Conservation (phyloP, 2,797 vertebrate species). For the Lophius americanus region DNA sequence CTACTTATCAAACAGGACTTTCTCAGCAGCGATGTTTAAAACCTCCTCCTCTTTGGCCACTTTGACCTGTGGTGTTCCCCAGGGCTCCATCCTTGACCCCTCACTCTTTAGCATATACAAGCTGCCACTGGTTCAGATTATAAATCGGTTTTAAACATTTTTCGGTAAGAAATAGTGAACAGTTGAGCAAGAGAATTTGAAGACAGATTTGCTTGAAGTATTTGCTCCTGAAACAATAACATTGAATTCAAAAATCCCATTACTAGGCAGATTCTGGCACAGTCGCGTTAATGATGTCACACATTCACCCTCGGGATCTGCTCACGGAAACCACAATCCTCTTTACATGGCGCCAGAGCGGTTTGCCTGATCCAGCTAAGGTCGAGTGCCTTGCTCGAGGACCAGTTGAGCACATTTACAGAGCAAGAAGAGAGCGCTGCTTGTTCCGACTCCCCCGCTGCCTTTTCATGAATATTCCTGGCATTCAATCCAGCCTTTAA, state of each 20-base stretch:
- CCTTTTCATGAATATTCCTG: constrained; percentile 18
- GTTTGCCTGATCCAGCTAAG: constrained; percentile 26
- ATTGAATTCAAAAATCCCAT: constrained; percentile 19
- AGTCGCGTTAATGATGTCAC: constrained; percentile 18
- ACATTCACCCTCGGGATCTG: constrained; percentile 18
- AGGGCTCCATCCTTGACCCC: no score
- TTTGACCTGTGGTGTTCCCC: no score
- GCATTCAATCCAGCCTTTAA: constrained; percentile 11
- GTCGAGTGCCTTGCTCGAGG: constrained; percentile 60
- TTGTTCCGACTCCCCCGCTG: constrained; percentile 8
- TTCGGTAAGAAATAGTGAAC: no score
- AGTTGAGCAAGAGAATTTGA: constrained; percentile 1
- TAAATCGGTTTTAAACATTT: no score
- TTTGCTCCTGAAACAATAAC: constrained; percentile 39
- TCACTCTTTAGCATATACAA: no score
- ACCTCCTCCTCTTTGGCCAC: no score
- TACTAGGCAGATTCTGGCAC: constrained; percentile 20
- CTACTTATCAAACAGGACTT: no score
- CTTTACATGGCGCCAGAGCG: constrained; percentile 24
- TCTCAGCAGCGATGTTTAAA: no score
- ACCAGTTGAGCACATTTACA: constrained; percentile 39
- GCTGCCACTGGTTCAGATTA: no score
- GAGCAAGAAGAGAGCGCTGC: constrained; percentile 17
- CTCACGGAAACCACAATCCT: constrained; percentile 18
- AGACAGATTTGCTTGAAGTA: constrained; percentile 35